These are phyloP conservation scores for Eptesicus fuscus DNA, from an alignment of 2,113 vertebrate genomes.

Conservation along the genomic window DNA sequence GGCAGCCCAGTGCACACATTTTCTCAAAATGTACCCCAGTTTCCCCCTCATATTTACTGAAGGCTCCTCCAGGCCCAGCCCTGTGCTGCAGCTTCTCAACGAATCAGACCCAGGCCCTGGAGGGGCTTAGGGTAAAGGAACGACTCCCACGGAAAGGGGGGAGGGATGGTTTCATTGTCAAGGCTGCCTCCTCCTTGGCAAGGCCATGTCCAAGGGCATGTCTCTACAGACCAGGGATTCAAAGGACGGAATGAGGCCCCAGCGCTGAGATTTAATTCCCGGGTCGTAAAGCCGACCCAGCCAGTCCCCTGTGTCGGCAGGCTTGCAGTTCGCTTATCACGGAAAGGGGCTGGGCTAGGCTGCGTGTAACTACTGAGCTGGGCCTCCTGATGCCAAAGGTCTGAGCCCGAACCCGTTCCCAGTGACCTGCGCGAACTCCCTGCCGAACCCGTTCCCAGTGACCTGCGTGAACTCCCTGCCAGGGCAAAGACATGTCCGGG, in stretches of 20 bases:
- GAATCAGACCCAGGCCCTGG: neutral
- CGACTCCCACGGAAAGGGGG: accelerated
- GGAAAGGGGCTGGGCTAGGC: neutral
- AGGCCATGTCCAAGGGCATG: neutral
- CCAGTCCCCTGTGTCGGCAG: neutral
- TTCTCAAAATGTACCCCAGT: neutral
- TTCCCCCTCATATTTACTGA: neutral
- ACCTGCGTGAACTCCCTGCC: neutral
- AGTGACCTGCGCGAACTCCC: neutral
- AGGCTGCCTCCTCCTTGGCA: neutral
- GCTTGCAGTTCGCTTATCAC: accelerated
- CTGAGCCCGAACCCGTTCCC: neutral
- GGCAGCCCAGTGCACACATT: neutral
- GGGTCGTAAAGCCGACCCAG: no score
- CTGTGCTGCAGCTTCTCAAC: neutral
- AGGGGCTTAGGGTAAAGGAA: neutral
- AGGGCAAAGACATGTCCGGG: neutral
- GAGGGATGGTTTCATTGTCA: neutral
- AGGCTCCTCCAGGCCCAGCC: neutral
- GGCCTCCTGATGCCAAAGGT: neutral
- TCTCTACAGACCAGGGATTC: neutral
- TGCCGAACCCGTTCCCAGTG: neutral
- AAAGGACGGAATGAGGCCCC: neutral
- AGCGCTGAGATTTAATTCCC: accelerated
- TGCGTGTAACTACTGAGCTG: neutral